These are phyloP conservation scores for Dryoscopus gambensis DNA, from an alignment of 2,113 vertebrate species.

Conservation along the genomic window DNA sequence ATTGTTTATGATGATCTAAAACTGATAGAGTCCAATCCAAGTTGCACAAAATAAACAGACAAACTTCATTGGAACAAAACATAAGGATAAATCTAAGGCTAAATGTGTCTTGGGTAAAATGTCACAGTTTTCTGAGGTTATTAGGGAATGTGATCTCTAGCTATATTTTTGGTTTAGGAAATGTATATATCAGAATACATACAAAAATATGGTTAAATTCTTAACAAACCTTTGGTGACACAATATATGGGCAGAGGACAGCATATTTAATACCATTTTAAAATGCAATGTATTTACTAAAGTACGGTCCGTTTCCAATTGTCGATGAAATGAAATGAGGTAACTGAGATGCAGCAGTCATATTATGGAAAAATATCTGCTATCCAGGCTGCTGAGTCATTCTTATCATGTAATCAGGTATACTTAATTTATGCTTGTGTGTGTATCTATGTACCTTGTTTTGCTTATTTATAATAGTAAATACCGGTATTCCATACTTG, in stretches of 20 bases:
- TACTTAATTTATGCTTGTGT: neutral
- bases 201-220: neutral
- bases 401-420: neutral
- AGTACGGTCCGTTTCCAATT: neutral
- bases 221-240: neutral
- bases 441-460: neutral
- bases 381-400: neutral
- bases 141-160: neutral
- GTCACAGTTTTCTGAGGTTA: neutral
- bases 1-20: neutral
- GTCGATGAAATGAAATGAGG: neutral
- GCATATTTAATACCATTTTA: neutral
- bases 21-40: neutral
- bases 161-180: neutral
- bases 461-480: neutral
- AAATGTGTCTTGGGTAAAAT: neutral
- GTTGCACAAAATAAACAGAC: neutral
- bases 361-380: neutral
- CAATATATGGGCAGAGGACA: neutral
- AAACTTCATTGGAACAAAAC: neutral
- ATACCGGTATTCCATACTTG: neutral
- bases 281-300: neutral
- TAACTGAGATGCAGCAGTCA: neutral
- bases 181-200: rapidly evolving
- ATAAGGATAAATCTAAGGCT: neutral